phyloP scores from a whole-genome alignment of 2,797 vertebrate genomes.

The Caiman crocodilus region DNA sequence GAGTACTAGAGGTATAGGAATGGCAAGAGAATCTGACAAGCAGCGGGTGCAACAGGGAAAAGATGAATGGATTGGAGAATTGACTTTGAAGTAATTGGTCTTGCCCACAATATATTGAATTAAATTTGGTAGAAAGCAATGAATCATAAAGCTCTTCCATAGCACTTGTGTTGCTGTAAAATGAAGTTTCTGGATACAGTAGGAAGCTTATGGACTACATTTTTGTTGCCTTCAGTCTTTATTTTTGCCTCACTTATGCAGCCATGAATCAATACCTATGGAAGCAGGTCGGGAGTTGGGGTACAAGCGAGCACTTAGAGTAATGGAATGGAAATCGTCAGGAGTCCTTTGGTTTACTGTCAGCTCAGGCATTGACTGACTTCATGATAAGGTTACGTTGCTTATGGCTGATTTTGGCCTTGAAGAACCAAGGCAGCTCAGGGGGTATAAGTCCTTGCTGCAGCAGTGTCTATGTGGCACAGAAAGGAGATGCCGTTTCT shows the following conservation, averaged over 20 bases:
- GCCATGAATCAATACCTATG: constrained; percentile 44
- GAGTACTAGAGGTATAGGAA: constrained; percentile 40
- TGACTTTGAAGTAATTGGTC: constrained; percentile 37
- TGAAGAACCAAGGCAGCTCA: background rate
- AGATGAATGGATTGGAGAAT: constrained; percentile 12
- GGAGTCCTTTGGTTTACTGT: constrained; percentile 22
- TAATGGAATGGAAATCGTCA: constrained; percentile 27
- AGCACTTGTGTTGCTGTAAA: background rate
- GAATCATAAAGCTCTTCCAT: constrained; percentile 7
- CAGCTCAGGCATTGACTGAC: background rate
- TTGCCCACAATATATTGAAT: constrained; percentile 27
- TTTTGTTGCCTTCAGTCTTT: constrained; percentile 21
- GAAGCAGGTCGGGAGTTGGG: constrained; percentile 21
- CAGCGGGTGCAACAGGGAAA: constrained; percentile 3
- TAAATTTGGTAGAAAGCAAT: constrained; percentile 32
- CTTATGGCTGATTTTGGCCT: constrained; percentile 22
- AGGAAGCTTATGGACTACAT: constrained; percentile 1
- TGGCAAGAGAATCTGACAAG: constrained; percentile 56
- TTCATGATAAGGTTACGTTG: constrained; percentile 41
- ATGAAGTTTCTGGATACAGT: constrained; percentile 17
- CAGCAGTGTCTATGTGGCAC: background rate
- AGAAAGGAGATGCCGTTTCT: background rate
- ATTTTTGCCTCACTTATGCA: constrained; percentile 43
- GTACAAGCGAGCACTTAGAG: constrained; percentile 23
- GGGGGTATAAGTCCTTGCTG: background rate